Percentiles rank a stretch among this genome's conserved stretches.
Evolutionary conservation across 2,888 invertebrate genomes (phyloP).

Genomic region (Tetranychus piercei): DNA sequence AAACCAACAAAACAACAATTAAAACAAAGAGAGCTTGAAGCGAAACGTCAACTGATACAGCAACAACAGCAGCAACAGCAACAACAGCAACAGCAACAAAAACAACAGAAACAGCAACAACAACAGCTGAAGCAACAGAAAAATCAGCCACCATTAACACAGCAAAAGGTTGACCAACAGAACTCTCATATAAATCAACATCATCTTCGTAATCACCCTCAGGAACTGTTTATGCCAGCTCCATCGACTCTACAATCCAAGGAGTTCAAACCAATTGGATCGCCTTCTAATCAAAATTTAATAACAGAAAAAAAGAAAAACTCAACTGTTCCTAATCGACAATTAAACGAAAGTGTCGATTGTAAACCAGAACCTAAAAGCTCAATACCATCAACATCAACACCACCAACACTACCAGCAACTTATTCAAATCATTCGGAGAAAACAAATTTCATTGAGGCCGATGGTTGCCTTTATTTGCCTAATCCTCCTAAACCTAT

Average conservation of each 20-base stretch:
- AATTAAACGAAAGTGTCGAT: not conserved
- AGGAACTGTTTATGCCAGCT: not conserved
- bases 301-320: not conserved
- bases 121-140: not conserved
- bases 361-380: not conserved
- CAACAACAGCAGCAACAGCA: slow-evolving; percentile 12
- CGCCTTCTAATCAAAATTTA: not conserved
- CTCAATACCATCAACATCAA: not conserved
- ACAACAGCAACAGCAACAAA: not conserved
- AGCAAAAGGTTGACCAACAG: not conserved
- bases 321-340: not conserved
- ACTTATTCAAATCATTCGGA: not conserved
- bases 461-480: slow-evolving; percentile 12
- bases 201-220: not conserved
- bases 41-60: not conserved
- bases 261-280: not conserved
- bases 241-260: not conserved
- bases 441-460: slow-evolving; percentile 2
- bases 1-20: slow-evolving; percentile 19
- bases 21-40: slow-evolving; percentile 12
- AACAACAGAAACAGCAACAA: not conserved
- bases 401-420: not conserved
- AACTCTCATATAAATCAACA: not conserved
- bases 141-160: not conserved
- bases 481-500: slow-evolving; percentile 18